Evolutionary conservation across 2,113 vertebrate species (phyloP).

Genomic region (Mus musculus): DNA sequence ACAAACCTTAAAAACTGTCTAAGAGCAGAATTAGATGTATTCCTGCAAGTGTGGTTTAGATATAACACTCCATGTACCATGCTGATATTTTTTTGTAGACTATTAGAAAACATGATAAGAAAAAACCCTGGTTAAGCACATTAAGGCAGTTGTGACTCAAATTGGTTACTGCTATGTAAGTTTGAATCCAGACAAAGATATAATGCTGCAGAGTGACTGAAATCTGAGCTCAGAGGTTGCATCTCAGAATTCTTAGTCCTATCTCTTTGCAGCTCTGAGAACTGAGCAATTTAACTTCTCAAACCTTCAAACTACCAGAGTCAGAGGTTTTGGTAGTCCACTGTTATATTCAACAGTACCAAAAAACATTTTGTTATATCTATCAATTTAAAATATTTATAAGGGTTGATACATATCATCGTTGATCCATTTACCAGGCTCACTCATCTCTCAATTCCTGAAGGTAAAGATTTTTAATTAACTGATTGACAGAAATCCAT

Average conservation of each 20-base stretch:
- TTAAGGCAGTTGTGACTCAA: too few relatives aligned
- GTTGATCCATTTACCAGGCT: neutral
- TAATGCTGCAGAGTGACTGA: too few relatives aligned
- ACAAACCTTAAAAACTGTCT: neutral
- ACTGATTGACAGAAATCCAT: neutral
- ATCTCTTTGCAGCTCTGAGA: neutral
- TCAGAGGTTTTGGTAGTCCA: neutral
- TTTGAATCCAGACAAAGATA: too few relatives aligned
- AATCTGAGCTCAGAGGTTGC: too few relatives aligned
- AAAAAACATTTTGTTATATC: neutral
- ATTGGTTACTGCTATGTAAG: neutral
- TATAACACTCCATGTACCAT: neutral
- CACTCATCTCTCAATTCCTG: neutral
- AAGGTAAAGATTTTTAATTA: neutral
- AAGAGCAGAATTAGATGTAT: neutral
- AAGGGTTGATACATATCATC: neutral
- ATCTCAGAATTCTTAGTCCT: neutral
- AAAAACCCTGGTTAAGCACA: neutral
- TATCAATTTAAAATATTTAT: too few relatives aligned
- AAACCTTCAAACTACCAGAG: neutral
- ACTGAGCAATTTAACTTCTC: neutral
- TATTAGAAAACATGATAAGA: neutral
- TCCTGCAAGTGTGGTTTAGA: neutral
- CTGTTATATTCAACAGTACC: neutral
- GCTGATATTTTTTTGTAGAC: neutral